Evolutionary conservation across 1,140 invertebrate genomes (phyloP), one percentile per base, ranked within the genome.

Genomic region (Drosophila obscura): DNA sequence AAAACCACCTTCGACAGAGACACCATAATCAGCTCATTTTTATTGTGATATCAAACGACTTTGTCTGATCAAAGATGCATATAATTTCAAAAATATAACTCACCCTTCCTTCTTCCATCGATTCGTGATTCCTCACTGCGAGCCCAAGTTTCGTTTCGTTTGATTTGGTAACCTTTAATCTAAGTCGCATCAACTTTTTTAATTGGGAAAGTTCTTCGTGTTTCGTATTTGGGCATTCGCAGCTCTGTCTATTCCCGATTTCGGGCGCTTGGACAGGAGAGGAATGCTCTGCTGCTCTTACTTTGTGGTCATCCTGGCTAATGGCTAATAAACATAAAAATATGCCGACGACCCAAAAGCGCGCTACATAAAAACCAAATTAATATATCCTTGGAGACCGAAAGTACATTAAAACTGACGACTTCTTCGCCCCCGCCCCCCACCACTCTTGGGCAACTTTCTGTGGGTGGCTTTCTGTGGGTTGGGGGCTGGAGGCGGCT

Each of bases 371-470:
- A 87, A 85, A 85, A 66, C 75, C 83, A 79, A 82, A 87, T 87
- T 87, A 87, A 87, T 87, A 81, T 88, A 88, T 87, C 82, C 82
- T 87, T 87, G 82, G 82, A 87, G 82, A 87, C 82, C 58, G 43
- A 79, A 67, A 79, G 69, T 68, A 74, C 69, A 79, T 79, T 79
- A 67, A 67, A 72, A 79, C 51, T 15, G 52, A 35, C 16, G 24
- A 35, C 63, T 11, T 11, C 28, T 8, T 24, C 6, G 8, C 3
- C 49, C 6, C 11, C 31, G 3, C 55, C 2, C 5, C 9, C 22
- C 2, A 3, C 41, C 2, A 3, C 9, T 28, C 16, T 57, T 28
- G n/a, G 26, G 16, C 31, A 39, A 39, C 35, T 24, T 44, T 56
- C 9, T 24, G 7, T 24, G 19, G 9, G 7, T 24, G 19, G 9